phyloP scores from a whole-genome alignment of 2,797 vertebrate genomes.

The Lithobates sylvaticus region DNA sequence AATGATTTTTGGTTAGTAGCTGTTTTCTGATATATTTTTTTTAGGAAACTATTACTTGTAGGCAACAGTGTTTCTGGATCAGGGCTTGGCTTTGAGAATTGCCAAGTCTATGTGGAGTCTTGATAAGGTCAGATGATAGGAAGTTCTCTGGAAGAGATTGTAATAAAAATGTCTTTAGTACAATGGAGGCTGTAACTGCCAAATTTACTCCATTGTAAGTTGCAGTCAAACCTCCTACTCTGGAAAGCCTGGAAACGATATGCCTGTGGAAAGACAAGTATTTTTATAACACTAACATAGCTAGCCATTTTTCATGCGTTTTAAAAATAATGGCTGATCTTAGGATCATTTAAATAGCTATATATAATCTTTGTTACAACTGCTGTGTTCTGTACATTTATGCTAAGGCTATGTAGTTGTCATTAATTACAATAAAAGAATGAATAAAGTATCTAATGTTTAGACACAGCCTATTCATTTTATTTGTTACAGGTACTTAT shows the following conservation, averaged over 20 bases:
- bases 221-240: slow-evolving; percentile 20
- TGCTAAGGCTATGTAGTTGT: neutral
- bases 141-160: slow-evolving; percentile 60
- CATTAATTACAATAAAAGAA: neutral
- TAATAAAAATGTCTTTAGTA: slow-evolving; percentile 58
- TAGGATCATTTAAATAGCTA: slow-evolving; percentile 22
- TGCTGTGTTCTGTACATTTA: neutral
- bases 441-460: too few species aligned
- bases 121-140: slow-evolving; percentile 65
- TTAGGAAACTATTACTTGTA: slow-evolving; percentile 26
- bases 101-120: slow-evolving; percentile 62
- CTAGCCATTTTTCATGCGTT: slow-evolving; percentile 1
- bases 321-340: slow-evolving; percentile 11
- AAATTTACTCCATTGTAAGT: slow-evolving; percentile 62
- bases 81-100: slow-evolving; percentile 34
- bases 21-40: slow-evolving; percentile 20
- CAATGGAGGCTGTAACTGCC: slow-evolving; percentile 68
- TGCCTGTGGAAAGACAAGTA: slow-evolving; percentile 13
- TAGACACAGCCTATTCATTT: neutral
- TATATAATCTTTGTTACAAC: neutral
- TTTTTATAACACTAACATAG: slow-evolving; percentile 40
- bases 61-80: neutral
- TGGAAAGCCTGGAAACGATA: slow-evolving; percentile 38
- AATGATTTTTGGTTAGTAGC: slow-evolving; percentile 3
- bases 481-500: too few species aligned